Conservation (phyloP, 2,113 vertebrate genomes). For the Nibea albiflora region DNA sequence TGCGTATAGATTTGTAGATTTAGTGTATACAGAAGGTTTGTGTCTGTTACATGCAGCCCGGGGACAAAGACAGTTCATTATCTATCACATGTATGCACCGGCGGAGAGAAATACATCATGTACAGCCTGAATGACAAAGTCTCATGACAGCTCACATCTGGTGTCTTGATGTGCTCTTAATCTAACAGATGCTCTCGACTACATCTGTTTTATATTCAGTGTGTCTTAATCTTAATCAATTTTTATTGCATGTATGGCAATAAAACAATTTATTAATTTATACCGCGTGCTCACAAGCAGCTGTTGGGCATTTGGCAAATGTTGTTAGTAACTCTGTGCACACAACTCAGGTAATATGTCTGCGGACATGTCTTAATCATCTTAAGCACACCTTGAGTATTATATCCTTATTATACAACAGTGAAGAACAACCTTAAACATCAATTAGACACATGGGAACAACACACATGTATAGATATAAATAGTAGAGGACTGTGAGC, state of each 20-base stretch:
- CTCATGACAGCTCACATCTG: conserved; percentile 51
- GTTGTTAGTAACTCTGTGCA: background rate
- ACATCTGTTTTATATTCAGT: conserved; percentile 43
- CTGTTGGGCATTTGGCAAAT: conserved; percentile 28
- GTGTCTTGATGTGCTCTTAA: conserved; percentile 53
- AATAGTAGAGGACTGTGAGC: background rate
- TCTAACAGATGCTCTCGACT: conserved; percentile 35
- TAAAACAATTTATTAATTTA: conserved; percentile 47
- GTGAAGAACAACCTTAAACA: background rate
- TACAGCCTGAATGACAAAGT: conserved; percentile 20
- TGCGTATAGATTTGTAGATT: background rate
- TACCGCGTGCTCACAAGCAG: conserved; percentile 29
- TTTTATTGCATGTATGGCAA: conserved; percentile 2
- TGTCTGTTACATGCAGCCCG: background rate
- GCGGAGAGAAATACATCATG: conserved; percentile 25
- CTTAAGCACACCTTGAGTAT: background rate
- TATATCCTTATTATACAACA: background rate
- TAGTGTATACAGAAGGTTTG: background rate
- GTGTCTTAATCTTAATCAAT: conserved; percentile 22
- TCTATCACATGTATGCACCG: background rate
- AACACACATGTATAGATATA: background rate
- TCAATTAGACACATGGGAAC: background rate
- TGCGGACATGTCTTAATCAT: background rate
- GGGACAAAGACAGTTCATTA: conserved; percentile 17
- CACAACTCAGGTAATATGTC: conserved; percentile 18